Evolutionary conservation across 92 coral and sea anemone species (phyloP), one percentile per base, ranked within the genome.

Genomic region (Epizoanthus scotinus): DNA sequence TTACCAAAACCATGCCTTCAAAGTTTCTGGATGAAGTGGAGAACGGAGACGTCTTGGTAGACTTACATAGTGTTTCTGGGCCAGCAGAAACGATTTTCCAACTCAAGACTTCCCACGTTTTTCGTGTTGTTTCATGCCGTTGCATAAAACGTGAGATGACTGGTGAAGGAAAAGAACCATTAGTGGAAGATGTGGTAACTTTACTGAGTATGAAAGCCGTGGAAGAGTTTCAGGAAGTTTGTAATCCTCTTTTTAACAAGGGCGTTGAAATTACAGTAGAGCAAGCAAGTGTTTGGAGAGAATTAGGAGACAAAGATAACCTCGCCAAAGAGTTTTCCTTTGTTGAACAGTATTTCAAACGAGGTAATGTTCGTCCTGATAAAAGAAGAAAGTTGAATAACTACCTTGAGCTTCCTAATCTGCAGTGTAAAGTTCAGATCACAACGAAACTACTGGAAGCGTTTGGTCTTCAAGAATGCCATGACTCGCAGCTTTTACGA

Each of bases 261-360:
- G 58, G 42, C 3, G 56, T 67, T 22, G 81, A 75, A 0, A 75
- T 75, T 14, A 21, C 67, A 58, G 21, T 59, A 13, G 8, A 59
- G 10, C 21, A 75, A 59, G 81, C 68, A 20, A 36, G 67, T 59
- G 5, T 36, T 29, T 75, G 81, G 81, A 75, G 44, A 75, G 81
- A 75, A 13, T 75, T 75, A 34, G 21, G 40, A 38, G 54, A 72
- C 49, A 26, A 73, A 66, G 71, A 81, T 20, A 47, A 27, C 61
- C 91, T 94, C 13, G 13, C 61, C 10, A 20, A 63, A 77, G 98
- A 94, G 78, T 78, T 94, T 24, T 52, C 53, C 19, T 63, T 65
- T 40, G 67, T 94, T 5, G 81, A 53, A 13, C 15, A 81, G 65
- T 68, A 77, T 67, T 79, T 85, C 57, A 52, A 57, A 15, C 77